A percentile compares a stretch with the other conserved stretches of the same genome.
These are phyloP conservation scores for Enteromius argenteus DNA, from an alignment of 2,797 vertebrate species.

Conservation along the genomic window DNA sequence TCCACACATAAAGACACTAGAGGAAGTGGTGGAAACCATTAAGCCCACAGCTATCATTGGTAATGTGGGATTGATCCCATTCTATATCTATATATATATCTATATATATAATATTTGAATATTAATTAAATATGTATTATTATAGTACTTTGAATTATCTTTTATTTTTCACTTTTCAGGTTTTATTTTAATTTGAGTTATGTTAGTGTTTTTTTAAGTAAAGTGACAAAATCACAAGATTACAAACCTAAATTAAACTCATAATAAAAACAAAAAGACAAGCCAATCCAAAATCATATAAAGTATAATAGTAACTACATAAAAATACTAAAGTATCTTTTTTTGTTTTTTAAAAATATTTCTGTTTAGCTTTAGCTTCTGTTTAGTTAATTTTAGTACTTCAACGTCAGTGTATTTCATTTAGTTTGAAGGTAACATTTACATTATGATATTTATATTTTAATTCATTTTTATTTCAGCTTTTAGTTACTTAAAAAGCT, in stretches of 20 bases:
- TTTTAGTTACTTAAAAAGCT: not conserved
- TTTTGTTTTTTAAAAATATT: not conserved
- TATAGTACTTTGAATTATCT: not conserved
- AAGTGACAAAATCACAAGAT: not conserved
- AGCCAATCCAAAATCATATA: not conserved
- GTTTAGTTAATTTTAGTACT: no score
- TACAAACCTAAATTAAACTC: not conserved
- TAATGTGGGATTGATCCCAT: constrained; percentile 64
- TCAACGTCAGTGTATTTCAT: not conserved
- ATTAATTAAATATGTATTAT: not conserved
- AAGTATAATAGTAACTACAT: not conserved
- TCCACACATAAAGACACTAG: constrained; percentile 85
- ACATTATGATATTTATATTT: not conserved
- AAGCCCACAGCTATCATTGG: constrained; percentile 95
- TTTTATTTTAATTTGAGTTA: not conserved
- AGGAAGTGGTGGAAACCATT: constrained; percentile 90
- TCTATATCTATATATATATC: not conserved
- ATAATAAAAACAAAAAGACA: not conserved
- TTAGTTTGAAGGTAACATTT: not conserved
- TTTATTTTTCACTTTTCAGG: not conserved
- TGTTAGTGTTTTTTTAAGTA: not conserved
- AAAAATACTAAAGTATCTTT: not conserved
- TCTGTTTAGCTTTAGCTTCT: not conserved
- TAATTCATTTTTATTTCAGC: not conserved
- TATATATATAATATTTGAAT: not conserved